Conservation (phyloP, 2,888 invertebrate species). For the Schrankia costaestrigalis region DNA sequence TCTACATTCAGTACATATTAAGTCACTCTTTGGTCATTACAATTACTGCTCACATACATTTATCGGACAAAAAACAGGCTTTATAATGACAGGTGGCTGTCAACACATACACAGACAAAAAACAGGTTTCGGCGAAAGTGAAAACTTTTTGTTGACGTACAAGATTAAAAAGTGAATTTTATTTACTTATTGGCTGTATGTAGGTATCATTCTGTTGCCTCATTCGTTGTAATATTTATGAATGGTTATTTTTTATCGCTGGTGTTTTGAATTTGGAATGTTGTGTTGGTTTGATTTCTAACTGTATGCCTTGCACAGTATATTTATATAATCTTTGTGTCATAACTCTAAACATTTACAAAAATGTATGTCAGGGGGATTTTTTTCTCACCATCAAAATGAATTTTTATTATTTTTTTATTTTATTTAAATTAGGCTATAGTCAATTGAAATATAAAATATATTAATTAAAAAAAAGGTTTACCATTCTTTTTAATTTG, state of each 20-base stretch:
- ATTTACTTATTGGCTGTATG: slow-evolving; percentile 17
- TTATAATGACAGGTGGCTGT: slow-evolving; percentile 7
- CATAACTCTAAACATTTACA: too few relatives aligned
- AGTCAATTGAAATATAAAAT: too few relatives aligned
- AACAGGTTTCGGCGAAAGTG: slow-evolving; percentile 47
- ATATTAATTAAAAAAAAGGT: too few relatives aligned
- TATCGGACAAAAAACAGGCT: not conserved
- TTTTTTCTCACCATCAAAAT: too few relatives aligned
- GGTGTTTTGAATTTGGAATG: not conserved
- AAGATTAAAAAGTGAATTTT: slow-evolving; percentile 36
- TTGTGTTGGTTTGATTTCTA: too few relatives aligned
- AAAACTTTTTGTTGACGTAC: slow-evolving; percentile 28
- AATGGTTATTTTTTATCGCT: not conserved
- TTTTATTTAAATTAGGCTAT: too few relatives aligned
- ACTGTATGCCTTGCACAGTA: too few relatives aligned
- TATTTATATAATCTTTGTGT: too few relatives aligned
- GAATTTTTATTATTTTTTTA: too few relatives aligned
- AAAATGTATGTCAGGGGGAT: too few relatives aligned
- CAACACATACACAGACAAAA: slow-evolving; percentile 26
- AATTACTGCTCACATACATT: not conserved
- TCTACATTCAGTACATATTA: not conserved
- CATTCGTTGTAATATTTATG: slow-evolving; percentile 1
- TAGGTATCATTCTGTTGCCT: slow-evolving; percentile 7
- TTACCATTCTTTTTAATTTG: too few relatives aligned
- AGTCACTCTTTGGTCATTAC: not conserved